Evolutionary conservation across 2,888 invertebrate genomes (phyloP).

Genomic region (Odontomyia ornata): DNA sequence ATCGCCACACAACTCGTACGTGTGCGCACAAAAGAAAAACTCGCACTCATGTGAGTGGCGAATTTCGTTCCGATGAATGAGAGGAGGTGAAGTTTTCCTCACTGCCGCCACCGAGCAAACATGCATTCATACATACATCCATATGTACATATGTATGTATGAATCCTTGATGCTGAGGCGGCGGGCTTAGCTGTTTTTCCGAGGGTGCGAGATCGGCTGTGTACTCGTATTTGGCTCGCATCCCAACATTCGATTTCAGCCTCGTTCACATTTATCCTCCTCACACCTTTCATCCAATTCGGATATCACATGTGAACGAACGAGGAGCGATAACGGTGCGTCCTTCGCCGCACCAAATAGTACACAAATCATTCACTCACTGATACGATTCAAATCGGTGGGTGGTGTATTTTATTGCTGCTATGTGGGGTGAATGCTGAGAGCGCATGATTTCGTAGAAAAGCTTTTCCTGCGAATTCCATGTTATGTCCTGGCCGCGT

Average conservation of each 20-base stretch:
- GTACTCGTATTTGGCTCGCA: neutral
- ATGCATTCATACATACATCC: conserved; percentile 10
- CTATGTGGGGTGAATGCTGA: neutral
- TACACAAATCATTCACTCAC: conserved; percentile 42
- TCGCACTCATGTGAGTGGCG: conserved; percentile 44
- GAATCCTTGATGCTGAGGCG: conserved; percentile 1
- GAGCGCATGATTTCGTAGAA: conserved; percentile 17
- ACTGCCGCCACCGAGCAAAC: neutral
- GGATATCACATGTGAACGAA: conserved; percentile 40
- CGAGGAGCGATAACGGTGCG: conserved; percentile 21
- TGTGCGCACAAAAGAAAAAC: conserved; percentile 45
- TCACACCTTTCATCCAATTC: conserved; percentile 24
- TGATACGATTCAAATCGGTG: neutral
- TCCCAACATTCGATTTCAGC: conserved; percentile 20
- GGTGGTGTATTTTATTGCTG: conserved; percentile 1
- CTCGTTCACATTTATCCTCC: conserved; percentile 37
- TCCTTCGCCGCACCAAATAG: neutral
- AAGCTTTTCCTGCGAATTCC: conserved; percentile 17
- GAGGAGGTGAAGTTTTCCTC: conserved; percentile 24
- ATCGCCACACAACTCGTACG: conserved; percentile 42
- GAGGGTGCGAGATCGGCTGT: neutral
- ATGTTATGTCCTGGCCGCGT: neutral
- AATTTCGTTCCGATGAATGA: conserved; percentile 26
- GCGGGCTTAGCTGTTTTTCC: neutral
- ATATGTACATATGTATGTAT: conserved; percentile 6